Evolutionary conservation across 1,140 invertebrate species (phyloP).

Genomic region (Acromyrmex heyeri): DNA sequence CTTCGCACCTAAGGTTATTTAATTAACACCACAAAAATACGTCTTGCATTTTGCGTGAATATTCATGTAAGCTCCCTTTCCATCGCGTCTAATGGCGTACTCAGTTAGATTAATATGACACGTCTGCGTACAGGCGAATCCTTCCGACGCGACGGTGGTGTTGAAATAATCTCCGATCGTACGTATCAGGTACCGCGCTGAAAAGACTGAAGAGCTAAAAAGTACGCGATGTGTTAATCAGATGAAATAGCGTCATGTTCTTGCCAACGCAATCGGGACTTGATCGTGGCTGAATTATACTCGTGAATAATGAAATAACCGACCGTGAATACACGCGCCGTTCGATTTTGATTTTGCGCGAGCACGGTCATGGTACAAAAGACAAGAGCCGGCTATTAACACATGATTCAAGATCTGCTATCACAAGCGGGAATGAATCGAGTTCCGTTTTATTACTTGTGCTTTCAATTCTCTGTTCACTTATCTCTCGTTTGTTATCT

Average conservation of each 20-base stretch:
- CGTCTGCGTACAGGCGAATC: conserved; percentile 40
- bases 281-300: conserved; percentile 56
- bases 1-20: conserved; percentile 38
- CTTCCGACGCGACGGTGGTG: conserved; percentile 18
- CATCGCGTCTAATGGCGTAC: conserved; percentile 55
- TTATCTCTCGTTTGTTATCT: conserved; percentile 32
- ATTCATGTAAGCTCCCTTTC: conserved; percentile 56
- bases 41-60: conserved; percentile 50
- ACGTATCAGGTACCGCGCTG: neutral
- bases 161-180: conserved; percentile 60
- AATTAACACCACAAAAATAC: conserved; percentile 49
- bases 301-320: conserved; percentile 64
- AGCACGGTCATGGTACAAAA: conserved; percentile 33
- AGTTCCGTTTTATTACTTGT: conserved; percentile 42
- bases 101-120: conserved; percentile 57
- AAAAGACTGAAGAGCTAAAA: conserved; percentile 49
- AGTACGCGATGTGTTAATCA: conserved; percentile 60
- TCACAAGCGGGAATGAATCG: conserved; percentile 29
- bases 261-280: conserved; percentile 59
- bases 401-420: conserved; percentile 48
- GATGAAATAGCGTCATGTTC: conserved; percentile 57
- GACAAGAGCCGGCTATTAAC: conserved; percentile 38
- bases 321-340: conserved; percentile 42
- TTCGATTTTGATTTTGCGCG: conserved; percentile 53
- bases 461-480: conserved; percentile 25